Conservation (phyloP, 2,113 vertebrate species). For the Neofelis nebulosa region DNA sequence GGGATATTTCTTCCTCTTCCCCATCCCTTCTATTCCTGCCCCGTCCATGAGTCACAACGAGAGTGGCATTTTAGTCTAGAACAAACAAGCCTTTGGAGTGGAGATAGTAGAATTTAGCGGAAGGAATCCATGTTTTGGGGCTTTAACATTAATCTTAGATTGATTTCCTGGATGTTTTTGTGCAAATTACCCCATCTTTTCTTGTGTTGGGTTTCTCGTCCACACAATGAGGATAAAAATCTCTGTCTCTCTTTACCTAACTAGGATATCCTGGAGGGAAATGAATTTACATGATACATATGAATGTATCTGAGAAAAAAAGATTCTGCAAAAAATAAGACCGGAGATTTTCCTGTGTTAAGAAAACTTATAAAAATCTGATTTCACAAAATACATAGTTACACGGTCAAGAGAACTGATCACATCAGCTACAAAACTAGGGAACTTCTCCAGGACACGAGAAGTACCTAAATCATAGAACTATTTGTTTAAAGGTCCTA, state of each 20-base stretch:
- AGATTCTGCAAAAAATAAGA: background rate
- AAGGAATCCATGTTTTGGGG: background rate
- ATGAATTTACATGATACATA: background rate
- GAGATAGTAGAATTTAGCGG: background rate
- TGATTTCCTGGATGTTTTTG: background rate
- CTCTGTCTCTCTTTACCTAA: background rate
- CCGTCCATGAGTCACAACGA: background rate
- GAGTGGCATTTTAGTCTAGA: background rate
- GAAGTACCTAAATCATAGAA: background rate
- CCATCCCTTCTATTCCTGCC: fast-evolving
- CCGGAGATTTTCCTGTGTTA: background rate
- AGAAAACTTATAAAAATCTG: background rate
- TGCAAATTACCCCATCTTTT: background rate
- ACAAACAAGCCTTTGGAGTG: background rate
- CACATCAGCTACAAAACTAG: background rate
- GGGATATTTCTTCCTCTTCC: background rate
- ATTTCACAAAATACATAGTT: background rate
- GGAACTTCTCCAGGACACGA: background rate
- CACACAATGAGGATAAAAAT: background rate
- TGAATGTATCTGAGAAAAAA: background rate
- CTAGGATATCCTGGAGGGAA: background rate
- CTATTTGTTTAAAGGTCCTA: background rate
- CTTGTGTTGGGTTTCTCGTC: background rate
- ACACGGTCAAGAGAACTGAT: background rate
- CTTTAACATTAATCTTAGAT: background rate